Percentiles rank a stretch among this genome's conserved stretches.
phyloP scores from a whole-genome alignment of 2,888 invertebrate genomes.

The Lepidochitona cinerea region DNA sequence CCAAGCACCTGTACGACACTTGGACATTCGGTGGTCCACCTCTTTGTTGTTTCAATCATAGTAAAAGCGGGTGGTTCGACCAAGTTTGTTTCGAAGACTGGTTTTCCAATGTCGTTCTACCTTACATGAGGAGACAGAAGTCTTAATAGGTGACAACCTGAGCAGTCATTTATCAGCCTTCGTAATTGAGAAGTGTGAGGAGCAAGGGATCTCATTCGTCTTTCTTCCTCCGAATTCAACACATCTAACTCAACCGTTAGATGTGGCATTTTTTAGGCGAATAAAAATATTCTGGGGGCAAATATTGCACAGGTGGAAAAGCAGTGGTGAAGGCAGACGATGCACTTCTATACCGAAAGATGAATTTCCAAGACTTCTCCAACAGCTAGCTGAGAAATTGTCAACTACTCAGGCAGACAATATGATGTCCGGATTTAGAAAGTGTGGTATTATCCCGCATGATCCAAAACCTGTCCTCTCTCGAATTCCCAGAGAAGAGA shows the following conservation, averaged over 20 bases:
- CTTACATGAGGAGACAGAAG: conserved; percentile 53
- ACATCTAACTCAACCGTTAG: conserved; percentile 32
- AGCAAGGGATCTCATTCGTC: conserved; percentile 61
- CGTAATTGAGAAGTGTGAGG: conserved; percentile 57
- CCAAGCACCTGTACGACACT: conserved; percentile 62
- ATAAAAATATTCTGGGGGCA: too few relatives aligned
- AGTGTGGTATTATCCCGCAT: background rate
- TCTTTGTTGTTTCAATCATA: conserved; percentile 64
- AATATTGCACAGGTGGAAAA: too few relatives aligned
- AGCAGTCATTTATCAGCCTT: conserved; percentile 32
- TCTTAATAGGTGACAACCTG: conserved; percentile 68
- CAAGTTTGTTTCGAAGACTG: conserved; percentile 54
- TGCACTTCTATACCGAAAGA: background rate
- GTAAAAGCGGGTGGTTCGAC: conserved; percentile 64
- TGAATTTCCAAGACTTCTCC: background rate
- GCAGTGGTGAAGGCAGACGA: background rate
- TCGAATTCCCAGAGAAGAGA: too few relatives aligned
- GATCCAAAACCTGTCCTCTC: background rate
- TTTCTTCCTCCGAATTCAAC: conserved; percentile 36
- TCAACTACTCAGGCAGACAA: background rate
- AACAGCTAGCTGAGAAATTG: background rate
- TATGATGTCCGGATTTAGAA: background rate
- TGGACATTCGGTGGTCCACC: conserved; percentile 70
- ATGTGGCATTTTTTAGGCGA: conserved; percentile 24
- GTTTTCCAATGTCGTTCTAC: conserved; percentile 39